These are phyloP conservation scores for Drosophila murphyi DNA, from an alignment of 1,140 invertebrate species.

Conservation along the genomic window DNA sequence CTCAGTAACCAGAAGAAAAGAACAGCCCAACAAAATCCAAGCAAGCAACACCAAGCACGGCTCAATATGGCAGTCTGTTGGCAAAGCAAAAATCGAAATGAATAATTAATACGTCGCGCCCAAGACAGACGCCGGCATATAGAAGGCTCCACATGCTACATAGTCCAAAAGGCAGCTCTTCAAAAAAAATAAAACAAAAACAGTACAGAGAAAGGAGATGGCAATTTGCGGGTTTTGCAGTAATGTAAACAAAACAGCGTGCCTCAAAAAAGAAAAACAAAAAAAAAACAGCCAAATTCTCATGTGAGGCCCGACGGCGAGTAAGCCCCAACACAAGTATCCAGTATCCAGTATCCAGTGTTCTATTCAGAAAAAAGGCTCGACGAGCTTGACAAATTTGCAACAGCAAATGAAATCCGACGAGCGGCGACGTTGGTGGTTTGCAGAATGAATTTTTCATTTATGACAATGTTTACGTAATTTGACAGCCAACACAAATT, in stretches of 20 bases:
- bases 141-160: constrained; percentile 34
- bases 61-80: constrained; percentile 40
- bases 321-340: constrained; percentile 46
- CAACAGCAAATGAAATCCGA: constrained; percentile 67
- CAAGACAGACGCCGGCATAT: constrained; percentile 44
- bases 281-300: constrained; percentile 26
- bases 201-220: constrained; percentile 23
- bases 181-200: constrained; percentile 18
- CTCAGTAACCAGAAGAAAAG: constrained; percentile 6
- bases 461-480: constrained; percentile 83
- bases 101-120: constrained; percentile 83
- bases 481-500: constrained; percentile 79
- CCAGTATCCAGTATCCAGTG: constrained; percentile 14
- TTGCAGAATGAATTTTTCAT: constrained; percentile 70
- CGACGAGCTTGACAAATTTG: constrained; percentile 76
- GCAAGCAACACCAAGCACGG: background rate
- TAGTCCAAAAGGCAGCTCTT: constrained; percentile 2
- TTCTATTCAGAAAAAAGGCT: constrained; percentile 26
- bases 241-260: constrained; percentile 61
- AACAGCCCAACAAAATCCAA: background rate
- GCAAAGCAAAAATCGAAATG: constrained; percentile 77
- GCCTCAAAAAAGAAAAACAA: constrained; percentile 13
- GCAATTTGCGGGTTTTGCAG: constrained; percentile 49
- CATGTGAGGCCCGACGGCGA: constrained; percentile 65
- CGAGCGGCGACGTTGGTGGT: constrained; percentile 1